These are phyloP conservation scores for Parnassius apollo DNA, from an alignment of 2,888 invertebrate genomes.

Conservation along the genomic window DNA sequence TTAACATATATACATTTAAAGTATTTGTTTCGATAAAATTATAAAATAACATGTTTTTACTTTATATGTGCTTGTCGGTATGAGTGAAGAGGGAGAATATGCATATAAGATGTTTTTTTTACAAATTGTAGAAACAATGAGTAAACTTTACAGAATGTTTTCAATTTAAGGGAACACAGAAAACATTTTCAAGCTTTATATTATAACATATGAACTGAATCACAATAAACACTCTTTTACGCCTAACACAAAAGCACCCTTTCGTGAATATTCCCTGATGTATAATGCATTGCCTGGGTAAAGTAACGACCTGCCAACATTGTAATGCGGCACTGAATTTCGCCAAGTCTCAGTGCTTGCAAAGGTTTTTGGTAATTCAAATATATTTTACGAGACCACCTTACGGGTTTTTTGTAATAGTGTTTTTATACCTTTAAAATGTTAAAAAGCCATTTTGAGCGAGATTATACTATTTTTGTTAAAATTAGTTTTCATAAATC, in stretches of 20 bases:
- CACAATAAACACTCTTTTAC: conserved; percentile 18
- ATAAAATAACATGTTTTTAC: no score
- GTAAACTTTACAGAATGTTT: no score
- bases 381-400: neutral
- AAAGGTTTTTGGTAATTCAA: conserved; percentile 8
- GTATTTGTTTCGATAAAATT: no score
- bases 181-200: conserved; percentile 1
- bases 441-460: no score
- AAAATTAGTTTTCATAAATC: no score
- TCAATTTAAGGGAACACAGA: neutral
- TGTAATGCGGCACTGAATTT: conserved; percentile 8
- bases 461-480: no score
- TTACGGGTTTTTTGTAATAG: neutral
- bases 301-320: conserved; percentile 20
- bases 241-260: conserved; percentile 12
- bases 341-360: neutral
- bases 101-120: no score
- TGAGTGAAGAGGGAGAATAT: no score
- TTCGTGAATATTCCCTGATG: conserved; percentile 17
- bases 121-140: no score
- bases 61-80: no score
- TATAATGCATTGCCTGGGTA: conserved; percentile 19
- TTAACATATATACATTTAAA: no score
- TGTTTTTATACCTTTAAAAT: no score
- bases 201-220: neutral